Evolutionary conservation across 2,797 vertebrate genomes (phyloP), one percentile per base, ranked within the genome.

Genomic region (Danio choprae): DNA sequence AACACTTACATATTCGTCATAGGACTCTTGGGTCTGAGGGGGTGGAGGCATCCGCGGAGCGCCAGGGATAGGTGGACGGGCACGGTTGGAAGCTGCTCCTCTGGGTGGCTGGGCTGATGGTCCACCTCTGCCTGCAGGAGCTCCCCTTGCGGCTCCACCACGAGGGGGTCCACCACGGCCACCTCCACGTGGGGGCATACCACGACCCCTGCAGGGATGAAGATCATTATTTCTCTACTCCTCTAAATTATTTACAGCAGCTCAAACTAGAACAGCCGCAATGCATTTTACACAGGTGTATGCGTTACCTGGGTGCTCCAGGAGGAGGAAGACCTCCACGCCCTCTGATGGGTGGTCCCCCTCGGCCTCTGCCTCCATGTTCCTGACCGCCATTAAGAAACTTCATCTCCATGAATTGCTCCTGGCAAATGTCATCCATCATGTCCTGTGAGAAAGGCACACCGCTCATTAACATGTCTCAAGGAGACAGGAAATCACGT

Each of bases 401-500:
- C 79, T 96, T 94, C 89, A 99, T 95, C 92, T 99, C 97, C 95
- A 98, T 93, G 91, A 99, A 98, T 85, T 99, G 97, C 85, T 99
- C 97, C 90, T 98, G 97, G 89, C 97, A 98, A 92, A 99, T 99
- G 84, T 99, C 97, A 89, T 99, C 97, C 96, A 98, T 98, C 97
- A 98, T 96, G 74, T 99, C 97, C 97, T 98, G 84, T 16, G 64
- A 82, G 41, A 74, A 43, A 48, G 22, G 20, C 18, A 50, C 55
- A 71, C 6, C 46, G 63, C 72, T 59, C 43, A 41, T 4, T 22
- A 44, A 58, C 7, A 72, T 20, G 7, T 11, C 15, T 44, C 69
- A 85, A 76, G 74, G 79, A 80, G 16, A 69, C 46, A 1, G 3
- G 36, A 64, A 13, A 65, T 9, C n/a, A n/a, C n/a, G n/a, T n/a